Conservation (phyloP, 1,140 invertebrate genomes). For the Mizuhopecten yessoensis region DNA sequence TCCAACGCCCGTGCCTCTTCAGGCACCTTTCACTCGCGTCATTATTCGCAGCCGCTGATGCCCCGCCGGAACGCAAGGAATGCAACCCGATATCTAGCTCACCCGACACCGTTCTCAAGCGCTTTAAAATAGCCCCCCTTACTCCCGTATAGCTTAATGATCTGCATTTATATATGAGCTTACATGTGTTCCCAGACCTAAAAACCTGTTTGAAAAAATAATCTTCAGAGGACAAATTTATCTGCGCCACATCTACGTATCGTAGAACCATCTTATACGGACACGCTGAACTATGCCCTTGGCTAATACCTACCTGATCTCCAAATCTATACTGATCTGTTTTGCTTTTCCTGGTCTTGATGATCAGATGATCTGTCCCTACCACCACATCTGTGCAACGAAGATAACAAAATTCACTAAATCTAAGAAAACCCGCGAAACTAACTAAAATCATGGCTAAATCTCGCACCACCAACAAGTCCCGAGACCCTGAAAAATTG, state of each 20-base stretch:
- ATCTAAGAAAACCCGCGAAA: constrained; percentile 46
- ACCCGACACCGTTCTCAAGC: background rate
- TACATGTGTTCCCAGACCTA: background rate
- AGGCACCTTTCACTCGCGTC: constrained; percentile 22
- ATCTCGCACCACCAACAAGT: constrained; percentile 44
- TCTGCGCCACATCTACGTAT: background rate
- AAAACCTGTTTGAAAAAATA: background rate
- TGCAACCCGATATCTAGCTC: background rate
- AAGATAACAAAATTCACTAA: constrained; percentile 44
- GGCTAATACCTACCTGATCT: background rate
- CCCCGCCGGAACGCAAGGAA: background rate
- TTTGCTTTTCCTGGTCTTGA: constrained; percentile 18
- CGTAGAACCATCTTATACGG: background rate
- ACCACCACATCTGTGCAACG: constrained; percentile 12
- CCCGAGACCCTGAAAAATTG: background rate
- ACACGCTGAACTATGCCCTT: background rate
- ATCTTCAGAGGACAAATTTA: background rate
- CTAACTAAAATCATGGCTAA: constrained; percentile 41
- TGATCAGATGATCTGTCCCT: background rate
- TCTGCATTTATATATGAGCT: background rate
- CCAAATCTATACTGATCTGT: constrained; percentile 45
- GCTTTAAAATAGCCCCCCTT: background rate
- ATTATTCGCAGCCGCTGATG: background rate
- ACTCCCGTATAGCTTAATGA: background rate
- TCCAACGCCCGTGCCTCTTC: constrained; percentile 56